Percentiles rank a stretch among this genome's conserved stretches.
Evolutionary conservation across 2,113 vertebrate species (phyloP).

Genomic region (Petromus typicus): DNA sequence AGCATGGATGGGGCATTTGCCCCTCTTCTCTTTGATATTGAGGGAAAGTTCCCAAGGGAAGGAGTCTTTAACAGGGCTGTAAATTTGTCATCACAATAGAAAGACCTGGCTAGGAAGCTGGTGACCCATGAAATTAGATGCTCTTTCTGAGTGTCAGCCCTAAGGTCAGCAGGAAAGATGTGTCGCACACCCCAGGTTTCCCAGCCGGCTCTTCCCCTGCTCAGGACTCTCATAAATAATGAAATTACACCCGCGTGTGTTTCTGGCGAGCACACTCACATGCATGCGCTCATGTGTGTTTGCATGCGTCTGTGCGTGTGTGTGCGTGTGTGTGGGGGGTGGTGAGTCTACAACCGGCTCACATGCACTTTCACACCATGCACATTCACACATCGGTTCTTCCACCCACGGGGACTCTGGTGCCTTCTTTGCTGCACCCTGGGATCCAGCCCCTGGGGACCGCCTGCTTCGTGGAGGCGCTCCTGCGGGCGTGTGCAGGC

Average conservation of each 20-base stretch:
- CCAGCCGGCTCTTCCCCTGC: background rate
- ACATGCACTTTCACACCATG: background rate
- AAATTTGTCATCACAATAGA: constrained; percentile 41
- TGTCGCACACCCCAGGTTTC: accelerated
- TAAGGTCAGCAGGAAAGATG: background rate
- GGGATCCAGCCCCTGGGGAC: accelerated
- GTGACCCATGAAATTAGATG: constrained; percentile 32
- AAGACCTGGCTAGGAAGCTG: background rate
- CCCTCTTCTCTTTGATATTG: background rate
- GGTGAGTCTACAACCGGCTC: background rate
- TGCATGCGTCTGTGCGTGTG: background rate
- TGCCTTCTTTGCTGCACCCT: accelerated
- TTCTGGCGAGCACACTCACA: background rate
- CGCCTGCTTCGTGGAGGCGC: accelerated
- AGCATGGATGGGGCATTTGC: accelerated
- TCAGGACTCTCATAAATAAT: accelerated
- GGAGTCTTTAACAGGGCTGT: constrained; percentile 40
- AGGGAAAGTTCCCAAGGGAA: constrained; percentile 53
- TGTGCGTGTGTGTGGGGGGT: background rate
- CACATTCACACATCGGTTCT: accelerated
- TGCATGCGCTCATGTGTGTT: background rate
- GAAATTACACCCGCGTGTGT: too few relatives aligned
- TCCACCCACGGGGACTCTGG: accelerated
- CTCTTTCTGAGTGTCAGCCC: background rate
- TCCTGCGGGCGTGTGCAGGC: accelerated